Base-by-base conservation (phyloP, 2,888 invertebrate species). In the Monopis laevigella region DNA sequence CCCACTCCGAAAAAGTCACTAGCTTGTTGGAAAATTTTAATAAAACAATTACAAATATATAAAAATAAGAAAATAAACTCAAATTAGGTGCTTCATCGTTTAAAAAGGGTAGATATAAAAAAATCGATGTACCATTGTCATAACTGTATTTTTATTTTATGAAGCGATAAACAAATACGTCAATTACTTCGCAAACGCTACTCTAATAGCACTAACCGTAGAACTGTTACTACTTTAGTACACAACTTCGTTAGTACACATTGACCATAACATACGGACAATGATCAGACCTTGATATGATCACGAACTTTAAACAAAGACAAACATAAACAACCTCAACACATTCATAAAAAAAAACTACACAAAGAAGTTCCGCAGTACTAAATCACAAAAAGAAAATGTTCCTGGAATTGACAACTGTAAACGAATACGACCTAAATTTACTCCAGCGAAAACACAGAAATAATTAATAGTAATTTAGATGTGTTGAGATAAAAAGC, bases 251-350 rank as follows among this genome's bases (percentile, higher is more conserved):
- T 34, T 34, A 34, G 34, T 34, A 34, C 16, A 34, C 17, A 17
- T 34, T 16, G 16, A 34, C 14, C 34, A 16, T 34, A 34, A 34
- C 34, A 34, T 29, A 29, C 29, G 34, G 17, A 34, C 34, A 34
- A 34, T 34, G 34, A 34, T 17, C 18, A 34, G 18, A 34, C 34
- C 34, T 34, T 34, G 34, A 34, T 16, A 17, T 34, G 14, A 34
- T 34, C 34, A 34, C 34, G 34, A 34, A 7, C 18, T 14, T 34
- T 16, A 17, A 34, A 34, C 34, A 34, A 34, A 11, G 17, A 34
- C 14, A 34, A 13, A 17, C 3, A 3, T 11, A 11, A 7, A 29
- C 2, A 11, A 7, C n/a, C 12, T 6, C 29, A 29, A 8, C 24
- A 21, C 24, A 21, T 7, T 21, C 5, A 7, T 8, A 8, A 21